These are phyloP conservation scores for Rana temporaria DNA, from an alignment of 2,113 vertebrate genomes.

Conservation along the genomic window DNA sequence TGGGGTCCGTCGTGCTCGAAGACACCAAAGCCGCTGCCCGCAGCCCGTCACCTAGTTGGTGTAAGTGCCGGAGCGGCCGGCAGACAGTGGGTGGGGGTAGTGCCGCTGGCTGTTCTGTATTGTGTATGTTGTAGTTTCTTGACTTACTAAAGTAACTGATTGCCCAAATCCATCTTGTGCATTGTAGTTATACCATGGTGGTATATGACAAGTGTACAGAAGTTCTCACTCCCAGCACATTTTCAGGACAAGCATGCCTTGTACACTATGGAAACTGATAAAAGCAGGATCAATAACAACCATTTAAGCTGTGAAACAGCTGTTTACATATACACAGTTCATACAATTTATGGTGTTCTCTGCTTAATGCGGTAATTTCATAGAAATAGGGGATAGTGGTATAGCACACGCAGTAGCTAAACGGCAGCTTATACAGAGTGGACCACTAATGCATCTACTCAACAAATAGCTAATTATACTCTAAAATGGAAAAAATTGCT, in stretches of 20 bases:
- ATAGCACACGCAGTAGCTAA: background rate
- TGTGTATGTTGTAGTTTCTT: no score
- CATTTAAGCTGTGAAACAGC: constrained; percentile 2
- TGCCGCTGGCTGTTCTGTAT: no score
- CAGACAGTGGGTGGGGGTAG: no score
- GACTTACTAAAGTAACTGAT: no score
- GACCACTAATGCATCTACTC: constrained; percentile 16
- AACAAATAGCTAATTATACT: constrained; percentile 1
- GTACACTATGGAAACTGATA: constrained; percentile 9
- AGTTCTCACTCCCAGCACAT: background rate
- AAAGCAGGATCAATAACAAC: constrained; percentile 1
- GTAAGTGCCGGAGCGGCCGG: no score
- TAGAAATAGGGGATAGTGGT: background rate
- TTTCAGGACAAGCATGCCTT: background rate
- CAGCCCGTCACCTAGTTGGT: no score
- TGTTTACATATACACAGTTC: constrained; percentile 1
- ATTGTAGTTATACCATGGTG: no score
- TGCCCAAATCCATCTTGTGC: no score
- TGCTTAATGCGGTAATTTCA: constrained; percentile 25
- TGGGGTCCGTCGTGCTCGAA: no score
- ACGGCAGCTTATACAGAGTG: background rate
- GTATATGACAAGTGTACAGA: no score
- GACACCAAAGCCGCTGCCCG: no score
- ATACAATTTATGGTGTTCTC: constrained; percentile 5
- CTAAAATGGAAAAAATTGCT: background rate